phyloP scores from a whole-genome alignment of 2,113 vertebrate species.

The Tachysurus vachellii region DNA sequence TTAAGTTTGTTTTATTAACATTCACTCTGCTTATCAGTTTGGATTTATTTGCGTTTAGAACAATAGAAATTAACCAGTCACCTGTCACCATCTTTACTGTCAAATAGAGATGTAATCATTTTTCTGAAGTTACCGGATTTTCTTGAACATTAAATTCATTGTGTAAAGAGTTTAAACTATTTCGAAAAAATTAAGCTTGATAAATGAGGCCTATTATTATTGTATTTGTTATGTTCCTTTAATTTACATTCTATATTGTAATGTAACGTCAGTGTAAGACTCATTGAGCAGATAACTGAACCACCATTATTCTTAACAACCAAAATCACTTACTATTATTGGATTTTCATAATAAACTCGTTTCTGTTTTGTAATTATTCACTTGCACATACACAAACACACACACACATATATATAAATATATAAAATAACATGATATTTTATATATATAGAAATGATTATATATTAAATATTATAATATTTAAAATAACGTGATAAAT shows the following conservation, averaged over 20 bases:
- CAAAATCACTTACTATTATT: too few species aligned
- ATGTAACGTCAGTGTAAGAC: not conserved
- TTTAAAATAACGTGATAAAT: too few species aligned
- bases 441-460: too few species aligned
- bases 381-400: too few species aligned
- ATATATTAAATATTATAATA: too few species aligned
- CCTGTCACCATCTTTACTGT: not conserved
- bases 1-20: not conserved
- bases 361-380: too few species aligned
- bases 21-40: not conserved
- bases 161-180: not conserved
- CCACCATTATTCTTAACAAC: too few species aligned
- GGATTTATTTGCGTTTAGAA: not conserved
- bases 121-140: not conserved
- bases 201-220: not conserved
- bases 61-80: not conserved
- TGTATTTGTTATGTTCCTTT: not conserved
- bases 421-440: too few species aligned
- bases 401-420: too few species aligned
- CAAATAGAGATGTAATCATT: not conserved
- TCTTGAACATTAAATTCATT: not conserved
- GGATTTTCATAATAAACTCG: too few species aligned
- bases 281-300: not conserved
- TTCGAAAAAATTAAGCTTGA: not conserved
- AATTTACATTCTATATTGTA: not conserved